These are phyloP conservation scores for Bostrychus sinensis DNA, from an alignment of 2,113 vertebrate genomes.

Conservation along the genomic window DNA sequence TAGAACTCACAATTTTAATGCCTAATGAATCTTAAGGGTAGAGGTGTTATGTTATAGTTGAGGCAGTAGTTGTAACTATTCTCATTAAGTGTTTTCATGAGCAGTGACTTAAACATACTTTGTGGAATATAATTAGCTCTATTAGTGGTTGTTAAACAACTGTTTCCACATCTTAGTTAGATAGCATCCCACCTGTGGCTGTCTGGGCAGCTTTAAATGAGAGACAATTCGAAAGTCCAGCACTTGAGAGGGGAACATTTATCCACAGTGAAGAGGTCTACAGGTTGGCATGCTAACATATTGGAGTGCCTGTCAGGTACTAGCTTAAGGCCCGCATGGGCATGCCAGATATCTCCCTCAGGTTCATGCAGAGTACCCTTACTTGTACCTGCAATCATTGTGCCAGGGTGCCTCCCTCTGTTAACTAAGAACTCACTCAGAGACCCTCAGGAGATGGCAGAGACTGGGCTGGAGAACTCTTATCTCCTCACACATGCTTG, in stretches of 20 bases:
- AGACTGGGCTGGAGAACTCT: constrained; percentile 40
- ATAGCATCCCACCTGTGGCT: constrained; percentile 24
- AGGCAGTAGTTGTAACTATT: constrained; percentile 1
- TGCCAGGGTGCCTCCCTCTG: constrained; percentile 11
- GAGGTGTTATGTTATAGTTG: too few relatives aligned
- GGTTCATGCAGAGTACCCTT: constrained; percentile 35
- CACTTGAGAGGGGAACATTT: constrained; percentile 22
- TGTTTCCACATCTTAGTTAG: not conserved
- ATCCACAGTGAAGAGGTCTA: constrained; percentile 17
- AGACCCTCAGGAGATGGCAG: constrained; percentile 43
- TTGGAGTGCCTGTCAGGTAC: constrained; percentile 48
- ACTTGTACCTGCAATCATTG: constrained; percentile 37
- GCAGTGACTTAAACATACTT: not conserved
- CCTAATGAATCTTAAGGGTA: not conserved
- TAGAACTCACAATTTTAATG: not conserved
- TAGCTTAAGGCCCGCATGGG: constrained; percentile 43
- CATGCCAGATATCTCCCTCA: constrained; percentile 32
- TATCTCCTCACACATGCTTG: constrained; percentile 38
- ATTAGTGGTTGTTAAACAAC: constrained; percentile 6
- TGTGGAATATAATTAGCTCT: constrained; percentile 10
- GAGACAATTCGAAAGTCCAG: constrained; percentile 23
- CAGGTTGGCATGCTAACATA: constrained; percentile 27
- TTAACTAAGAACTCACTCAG: constrained; percentile 30
- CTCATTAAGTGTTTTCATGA: not conserved
- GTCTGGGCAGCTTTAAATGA: constrained; percentile 3